Base-by-base conservation (phyloP, 64 coral and sea anemone species). In the Anthopleura sola region DNA sequence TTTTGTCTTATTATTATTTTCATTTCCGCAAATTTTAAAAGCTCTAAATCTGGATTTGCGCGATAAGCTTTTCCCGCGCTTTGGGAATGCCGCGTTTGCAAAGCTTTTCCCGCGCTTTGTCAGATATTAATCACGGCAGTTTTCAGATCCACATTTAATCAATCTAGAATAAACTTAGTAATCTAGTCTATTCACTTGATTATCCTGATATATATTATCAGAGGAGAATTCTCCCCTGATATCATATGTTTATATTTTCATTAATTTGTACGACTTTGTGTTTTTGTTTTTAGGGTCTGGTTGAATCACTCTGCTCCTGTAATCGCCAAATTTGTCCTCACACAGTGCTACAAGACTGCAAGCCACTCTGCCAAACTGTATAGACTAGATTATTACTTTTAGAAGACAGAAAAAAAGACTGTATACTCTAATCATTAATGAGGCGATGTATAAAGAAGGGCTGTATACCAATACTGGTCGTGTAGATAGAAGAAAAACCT, bases 281-380 rank as follows among this genome's bases (percentile, higher is more conserved):
- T 47, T 2, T 62, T 15, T 74, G 51, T 19, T 17, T 58, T 19
- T 49, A 71, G 46, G n/a, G 44, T 51, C 8, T 69, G 40, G 29
- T 60, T 9, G 40, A 71, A 37, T 69, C 37, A 38, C 47, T 37
- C 26, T 74, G 23, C 82, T 39, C 79, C 37, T 69, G 76, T 79
- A 48, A 39, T 11, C 76, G 34, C 19, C 76, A 79, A 79, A 48
- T 79, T 23, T 44, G 44, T n/a, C 39, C 76, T 24, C 76, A 79
- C 23, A 47, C 36, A 47, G 31, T 79, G 1, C 38, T 79, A 0
- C 76, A 79, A 79, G 76, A 79, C 76, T 79, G 76, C 76, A 71
- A 71, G 28, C 3, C 66, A 10, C n/a, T 71, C 26, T 71, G 66
- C 66, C 66, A 71, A 9, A 71, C 66, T 16, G 66, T 71, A 71